These are phyloP conservation scores for Halisarca cf. caerulea DNA, from an alignment of 37 sponge, comb jelly and placozoan genomes.

Conservation along the genomic window DNA sequence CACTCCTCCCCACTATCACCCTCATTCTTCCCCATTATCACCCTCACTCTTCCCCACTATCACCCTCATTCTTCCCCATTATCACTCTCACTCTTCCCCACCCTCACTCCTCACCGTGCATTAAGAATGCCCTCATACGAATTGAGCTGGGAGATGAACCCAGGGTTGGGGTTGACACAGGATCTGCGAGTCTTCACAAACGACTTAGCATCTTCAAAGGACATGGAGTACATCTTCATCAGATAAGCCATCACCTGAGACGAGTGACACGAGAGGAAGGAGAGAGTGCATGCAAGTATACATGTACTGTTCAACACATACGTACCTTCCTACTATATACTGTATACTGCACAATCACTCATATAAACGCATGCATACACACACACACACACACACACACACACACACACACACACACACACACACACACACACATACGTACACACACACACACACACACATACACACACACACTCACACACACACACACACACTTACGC, in stretches of 20 bases:
- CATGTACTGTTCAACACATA: not conserved
- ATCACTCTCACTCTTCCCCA: too few species aligned
- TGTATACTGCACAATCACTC: not conserved
- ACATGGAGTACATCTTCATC: constrained; percentile 95
- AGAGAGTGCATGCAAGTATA: too few species aligned
- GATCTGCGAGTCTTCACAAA: constrained; percentile 73
- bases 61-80: too few species aligned
- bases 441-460: constrained; percentile 48
- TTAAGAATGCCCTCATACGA: constrained; percentile 92
- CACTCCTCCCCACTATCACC: too few species aligned
- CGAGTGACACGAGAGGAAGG: too few species aligned
- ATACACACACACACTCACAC: too few species aligned
- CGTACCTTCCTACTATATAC: too few species aligned
- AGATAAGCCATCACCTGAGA: constrained; percentile 94
- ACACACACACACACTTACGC: not conserved
- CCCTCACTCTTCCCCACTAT: too few species aligned
- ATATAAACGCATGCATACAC: not conserved
- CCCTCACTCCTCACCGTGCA: constrained; percentile 90
- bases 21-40: too few species aligned
- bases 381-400: not conserved
- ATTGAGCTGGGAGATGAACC: constrained; percentile 81
- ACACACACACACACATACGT: not conserved
- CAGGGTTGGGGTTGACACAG: constrained; percentile 90
- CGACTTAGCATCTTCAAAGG: constrained; percentile 61
- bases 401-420: too few species aligned